Base-by-base conservation (phyloP, 2,888 invertebrate species). In the Blera fallax region DNA sequence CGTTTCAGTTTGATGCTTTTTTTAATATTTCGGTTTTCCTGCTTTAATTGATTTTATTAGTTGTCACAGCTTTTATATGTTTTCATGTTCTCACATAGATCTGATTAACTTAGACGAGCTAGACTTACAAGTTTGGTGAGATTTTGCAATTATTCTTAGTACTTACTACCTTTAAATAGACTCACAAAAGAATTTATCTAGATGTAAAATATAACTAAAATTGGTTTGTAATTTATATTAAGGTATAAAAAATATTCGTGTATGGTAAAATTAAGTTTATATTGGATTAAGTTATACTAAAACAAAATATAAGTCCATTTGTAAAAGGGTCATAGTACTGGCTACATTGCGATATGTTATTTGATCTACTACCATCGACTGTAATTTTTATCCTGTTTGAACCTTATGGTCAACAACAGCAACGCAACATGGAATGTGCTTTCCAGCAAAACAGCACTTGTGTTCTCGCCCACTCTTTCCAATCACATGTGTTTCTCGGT, bases 11-110 rank as follows among this genome's bases (percentile, higher is more conserved):
- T 73, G 48, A 45, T 60, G 50, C 7, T 45, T 64, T 8, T 27
- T 54, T 56, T 10, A 64, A 4, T 27, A 24, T 65, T 70, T 16
- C n/a, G 10, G 32, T 64, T 64, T 52, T 34, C 11, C 24, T 48
- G 56, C 65, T 67, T 56, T 56, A 21, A 14, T 56, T 74, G 45
- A 56, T 16, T 60, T 67, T 24, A 45, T 37, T 48, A 54, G 37
- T 65, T 45, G 21, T 65, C 50, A 60, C 50, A 43, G 54, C 54
- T 58, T 70, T 60, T 50, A 45, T 34, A 48, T 29, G 34, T 50
- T 43, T 60, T 77, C 32, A 56, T 45, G 6, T 18, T 18, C 34
- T 37, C 58, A 48, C 37, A 10, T 67, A 7, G 16, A 40, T 14
- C 1, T 52, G n/a, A 29, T 4, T 37, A 43, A 27, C 27, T 14